phyloP scores from a whole-genome alignment of 2,113 vertebrate species.

The Aphyosemion australe region DNA sequence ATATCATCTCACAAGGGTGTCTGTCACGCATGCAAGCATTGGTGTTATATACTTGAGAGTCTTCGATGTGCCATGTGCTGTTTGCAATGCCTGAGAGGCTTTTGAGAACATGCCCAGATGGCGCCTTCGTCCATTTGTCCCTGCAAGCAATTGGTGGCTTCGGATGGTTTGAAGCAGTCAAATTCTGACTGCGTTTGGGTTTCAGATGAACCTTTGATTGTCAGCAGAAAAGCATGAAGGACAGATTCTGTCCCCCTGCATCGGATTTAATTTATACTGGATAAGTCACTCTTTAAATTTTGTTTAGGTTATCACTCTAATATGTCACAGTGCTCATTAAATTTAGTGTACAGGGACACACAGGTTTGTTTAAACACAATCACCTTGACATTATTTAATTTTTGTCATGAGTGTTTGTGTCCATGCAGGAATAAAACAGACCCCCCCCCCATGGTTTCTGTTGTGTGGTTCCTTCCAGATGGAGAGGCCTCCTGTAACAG shows the following conservation, averaged over 20 bases:
- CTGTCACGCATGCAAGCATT: slow-evolving; percentile 57
- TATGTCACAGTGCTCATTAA: too few relatives aligned
- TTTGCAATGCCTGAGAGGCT: slow-evolving; percentile 51
- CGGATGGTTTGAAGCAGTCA: slow-evolving; percentile 22
- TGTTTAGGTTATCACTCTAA: too few relatives aligned
- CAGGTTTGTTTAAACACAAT: too few relatives aligned
- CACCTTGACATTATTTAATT: too few relatives aligned
- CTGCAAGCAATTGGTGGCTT: slow-evolving; percentile 48
- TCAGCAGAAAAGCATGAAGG: not conserved
- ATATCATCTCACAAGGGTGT: slow-evolving; percentile 55
- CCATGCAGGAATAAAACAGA: not conserved
- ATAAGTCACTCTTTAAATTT: too few relatives aligned
- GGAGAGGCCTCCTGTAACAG: not conserved
- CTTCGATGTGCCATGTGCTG: slow-evolving; percentile 58
- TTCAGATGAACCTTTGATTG: slow-evolving; percentile 2
- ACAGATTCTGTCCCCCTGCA: not conserved
- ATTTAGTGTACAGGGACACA: too few relatives aligned
- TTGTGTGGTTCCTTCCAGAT: slow-evolving; percentile 4
- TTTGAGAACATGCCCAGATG: slow-evolving; percentile 64
- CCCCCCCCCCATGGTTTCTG: not conserved
- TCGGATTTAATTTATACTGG: not conserved
- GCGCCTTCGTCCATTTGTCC: slow-evolving; percentile 42
- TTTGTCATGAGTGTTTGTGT: not conserved
- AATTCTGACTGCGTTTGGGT: slow-evolving; percentile 20
- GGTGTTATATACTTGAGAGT: slow-evolving; percentile 59